Conservation (phyloP, 2,888 invertebrate genomes). For the Parochlus steinenii region DNA sequence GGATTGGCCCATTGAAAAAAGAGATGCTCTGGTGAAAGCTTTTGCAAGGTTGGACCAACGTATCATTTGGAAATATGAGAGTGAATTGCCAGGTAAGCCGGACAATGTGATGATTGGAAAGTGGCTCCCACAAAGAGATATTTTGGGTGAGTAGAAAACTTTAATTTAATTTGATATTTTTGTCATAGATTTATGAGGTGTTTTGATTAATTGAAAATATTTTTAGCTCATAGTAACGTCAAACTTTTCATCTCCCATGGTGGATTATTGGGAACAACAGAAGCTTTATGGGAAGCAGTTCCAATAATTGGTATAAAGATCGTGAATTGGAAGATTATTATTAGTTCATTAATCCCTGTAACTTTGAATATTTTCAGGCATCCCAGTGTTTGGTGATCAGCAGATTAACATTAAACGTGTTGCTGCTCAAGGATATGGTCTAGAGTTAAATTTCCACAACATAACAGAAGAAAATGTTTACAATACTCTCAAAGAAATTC, state of each 20-base stretch:
- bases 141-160: no score
- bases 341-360: no score
- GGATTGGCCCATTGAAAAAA: constrained; percentile 7
- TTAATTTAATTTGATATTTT: no score
- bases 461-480: constrained; percentile 17
- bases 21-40: constrained; percentile 6
- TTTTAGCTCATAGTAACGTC: constrained; percentile 33
- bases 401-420: constrained; percentile 59
- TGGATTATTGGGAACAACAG: constrained; percentile 33
- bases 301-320: constrained; percentile 29
- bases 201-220: no score
- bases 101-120: constrained; percentile 23
- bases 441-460: constrained; percentile 41
- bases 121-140: constrained; percentile 28
- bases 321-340: no score
- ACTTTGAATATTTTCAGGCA: constrained; percentile 31
- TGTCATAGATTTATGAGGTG: no score
- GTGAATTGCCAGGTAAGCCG: constrained; percentile 9
- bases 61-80: constrained; percentile 16
- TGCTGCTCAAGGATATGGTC: constrained; percentile 48
- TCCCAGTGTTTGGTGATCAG: constrained; percentile 66
- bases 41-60: constrained; percentile 12
- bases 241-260: constrained; percentile 36
- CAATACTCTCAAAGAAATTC: constrained; percentile 19
- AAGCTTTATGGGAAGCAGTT: constrained; percentile 29